Conservation (phyloP, 2,113 vertebrate genomes). For the Plestiodon gilberti region DNA sequence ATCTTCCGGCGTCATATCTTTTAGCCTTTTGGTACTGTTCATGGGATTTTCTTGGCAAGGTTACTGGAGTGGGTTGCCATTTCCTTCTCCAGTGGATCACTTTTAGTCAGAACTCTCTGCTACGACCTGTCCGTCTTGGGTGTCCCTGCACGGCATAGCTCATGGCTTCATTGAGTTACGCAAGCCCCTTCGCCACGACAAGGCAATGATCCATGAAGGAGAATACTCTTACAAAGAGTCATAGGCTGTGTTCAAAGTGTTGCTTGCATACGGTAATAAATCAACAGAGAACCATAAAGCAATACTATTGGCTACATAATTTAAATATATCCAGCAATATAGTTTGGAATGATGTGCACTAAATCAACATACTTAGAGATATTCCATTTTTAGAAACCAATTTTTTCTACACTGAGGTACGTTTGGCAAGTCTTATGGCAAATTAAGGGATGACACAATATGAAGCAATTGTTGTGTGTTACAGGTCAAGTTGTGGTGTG, state of each 20-base stretch:
- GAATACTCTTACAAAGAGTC: constrained; percentile 7
- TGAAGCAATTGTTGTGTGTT: constrained; percentile 60
- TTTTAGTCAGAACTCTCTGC: no score
- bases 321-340: constrained; percentile 59
- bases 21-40: no score
- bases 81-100: no score
- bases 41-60: no score
- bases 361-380: constrained; percentile 58
- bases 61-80: no score
- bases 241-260: constrained; percentile 42
- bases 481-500: constrained; percentile 65
- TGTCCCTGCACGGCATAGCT: no score
- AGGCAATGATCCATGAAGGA: no score
- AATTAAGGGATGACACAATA: constrained; percentile 56
- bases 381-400: constrained; percentile 67
- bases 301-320: constrained; percentile 34
- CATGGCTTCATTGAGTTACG: no score
- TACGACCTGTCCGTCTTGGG: no score
- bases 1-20: no score
- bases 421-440: constrained; percentile 68
- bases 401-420: constrained; percentile 74
- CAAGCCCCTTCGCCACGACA: no score
- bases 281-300: constrained; percentile 34
- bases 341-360: constrained; percentile 65
- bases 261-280: constrained; percentile 35